phyloP scores from a whole-genome alignment of 2,113 vertebrate species.

The Peromyscus leucopus region DNA sequence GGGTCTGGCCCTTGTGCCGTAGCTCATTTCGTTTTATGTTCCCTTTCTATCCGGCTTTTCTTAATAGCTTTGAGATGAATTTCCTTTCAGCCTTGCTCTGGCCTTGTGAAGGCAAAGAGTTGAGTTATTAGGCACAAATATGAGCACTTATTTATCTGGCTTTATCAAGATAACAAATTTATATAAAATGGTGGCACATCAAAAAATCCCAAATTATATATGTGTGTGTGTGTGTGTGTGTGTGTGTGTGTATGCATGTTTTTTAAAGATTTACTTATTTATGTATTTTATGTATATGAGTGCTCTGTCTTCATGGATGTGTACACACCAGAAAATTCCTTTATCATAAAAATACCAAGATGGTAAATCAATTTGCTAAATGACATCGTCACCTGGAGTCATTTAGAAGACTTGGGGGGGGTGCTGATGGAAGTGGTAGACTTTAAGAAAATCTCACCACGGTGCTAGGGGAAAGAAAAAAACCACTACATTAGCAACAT shows the following conservation, averaged over 20 bases:
- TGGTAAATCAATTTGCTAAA: conserved; percentile 78
- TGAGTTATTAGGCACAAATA: conserved; percentile 82
- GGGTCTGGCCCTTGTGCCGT: conserved; percentile 71
- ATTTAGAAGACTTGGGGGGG: conserved; percentile 64
- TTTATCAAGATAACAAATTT: conserved; percentile 84
- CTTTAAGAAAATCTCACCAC: conserved; percentile 68
- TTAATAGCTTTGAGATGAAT: conserved; percentile 83
- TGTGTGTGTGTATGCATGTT: conserved; percentile 69
- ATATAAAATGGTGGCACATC: conserved; percentile 82
- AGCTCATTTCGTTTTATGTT: conserved; percentile 78
- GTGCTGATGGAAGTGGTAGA: conserved; percentile 62
- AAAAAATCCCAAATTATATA: conserved; percentile 65
- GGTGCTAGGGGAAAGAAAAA: conserved; percentile 38
- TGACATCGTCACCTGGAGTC: conserved; percentile 70
- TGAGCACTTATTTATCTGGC: conserved; percentile 82
- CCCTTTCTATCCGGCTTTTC: conserved; percentile 79
- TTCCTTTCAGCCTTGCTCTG: conserved; percentile 82
- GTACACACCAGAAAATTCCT: background rate
- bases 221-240: conserved; percentile 72
- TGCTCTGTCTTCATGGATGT: background rate
- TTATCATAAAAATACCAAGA: conserved; percentile 74
- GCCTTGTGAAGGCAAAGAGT: conserved; percentile 84
- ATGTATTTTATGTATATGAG: background rate
- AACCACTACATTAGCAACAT: conserved; percentile 62
- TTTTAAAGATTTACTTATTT: background rate